Evolutionary conservation across 1,140 invertebrate genomes (phyloP).

Genomic region (Anadara kagoshimensis): DNA sequence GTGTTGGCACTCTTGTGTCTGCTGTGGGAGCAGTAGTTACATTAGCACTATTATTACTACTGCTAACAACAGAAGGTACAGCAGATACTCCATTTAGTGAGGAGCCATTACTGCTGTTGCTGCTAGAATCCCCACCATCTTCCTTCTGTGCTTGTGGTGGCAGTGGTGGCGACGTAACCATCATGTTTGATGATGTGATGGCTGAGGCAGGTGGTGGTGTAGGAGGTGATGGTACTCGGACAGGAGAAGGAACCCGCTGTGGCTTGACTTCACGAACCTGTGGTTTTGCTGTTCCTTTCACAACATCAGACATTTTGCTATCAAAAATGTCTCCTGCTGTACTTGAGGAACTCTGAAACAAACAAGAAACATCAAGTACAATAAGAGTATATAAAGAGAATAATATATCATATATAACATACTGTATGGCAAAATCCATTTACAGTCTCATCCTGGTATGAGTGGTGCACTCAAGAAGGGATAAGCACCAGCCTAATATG

Average conservation of each 20-base stretch:
- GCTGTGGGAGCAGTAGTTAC: conserved; percentile 1
- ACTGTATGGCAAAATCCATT: no score
- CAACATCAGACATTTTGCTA: conserved; percentile 84
- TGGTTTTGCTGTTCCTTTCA: conserved; percentile 83
- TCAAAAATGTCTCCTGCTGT: conserved; percentile 68
- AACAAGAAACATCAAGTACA: no score
- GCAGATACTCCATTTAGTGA: conserved; percentile 45
- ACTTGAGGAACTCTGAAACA: conserved; percentile 62
- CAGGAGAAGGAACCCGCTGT: conserved; percentile 60
- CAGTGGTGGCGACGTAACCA: conserved; percentile 25
- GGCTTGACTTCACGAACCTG: conserved; percentile 69
- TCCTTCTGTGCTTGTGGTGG: conserved; percentile 38
- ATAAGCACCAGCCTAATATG: no score
- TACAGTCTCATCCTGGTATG: no score
- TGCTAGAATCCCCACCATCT: conserved; percentile 25
- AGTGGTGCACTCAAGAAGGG: no score
- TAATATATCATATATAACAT: no score
- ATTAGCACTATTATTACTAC: neutral
- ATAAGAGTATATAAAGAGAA: no score
- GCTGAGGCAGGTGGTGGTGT: conserved; percentile 22
- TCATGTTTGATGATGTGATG: conserved; percentile 47
- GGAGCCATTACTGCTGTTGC: neutral
- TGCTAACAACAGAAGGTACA: conserved; percentile 27
- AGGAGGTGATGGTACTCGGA: conserved; percentile 23
- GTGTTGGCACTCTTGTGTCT: conserved; percentile 53